phyloP scores from a whole-genome alignment of 2,888 invertebrate species.

The Bursaphelenchus okinawaensis region DNA sequence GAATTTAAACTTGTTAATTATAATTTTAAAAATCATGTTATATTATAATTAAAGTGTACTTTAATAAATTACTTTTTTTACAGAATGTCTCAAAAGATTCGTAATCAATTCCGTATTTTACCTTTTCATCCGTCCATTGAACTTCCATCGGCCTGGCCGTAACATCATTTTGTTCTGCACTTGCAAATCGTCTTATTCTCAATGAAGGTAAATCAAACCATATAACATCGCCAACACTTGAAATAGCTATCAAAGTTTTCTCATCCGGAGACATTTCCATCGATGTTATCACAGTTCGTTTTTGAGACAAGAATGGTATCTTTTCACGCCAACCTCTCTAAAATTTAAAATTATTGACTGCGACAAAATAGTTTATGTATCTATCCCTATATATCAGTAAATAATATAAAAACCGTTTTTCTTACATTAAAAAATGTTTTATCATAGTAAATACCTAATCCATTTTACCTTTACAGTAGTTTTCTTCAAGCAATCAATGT shows the following conservation, averaged over 20 bases:
- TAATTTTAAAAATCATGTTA: too few relatives aligned
- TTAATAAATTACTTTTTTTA: too few relatives aligned
- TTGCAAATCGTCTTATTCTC: conserved; percentile 15
- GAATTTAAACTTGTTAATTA: not conserved
- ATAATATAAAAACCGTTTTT: too few relatives aligned
- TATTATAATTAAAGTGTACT: too few relatives aligned
- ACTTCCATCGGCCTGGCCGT: conserved; percentile 8
- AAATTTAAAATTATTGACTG: conserved; percentile 8
- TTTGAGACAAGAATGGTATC: conserved; percentile 19
- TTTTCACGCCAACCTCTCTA: conserved; percentile 16
- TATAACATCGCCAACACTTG: conserved; percentile 20
- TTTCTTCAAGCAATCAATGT: conserved; percentile 12
- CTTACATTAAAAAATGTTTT: not conserved
- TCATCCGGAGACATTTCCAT: conserved; percentile 20
- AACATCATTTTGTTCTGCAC: not conserved
- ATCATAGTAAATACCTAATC: not conserved
- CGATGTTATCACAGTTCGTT: conserved; percentile 14
- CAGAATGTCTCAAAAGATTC: too few relatives aligned
- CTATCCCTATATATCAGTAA: too few relatives aligned
- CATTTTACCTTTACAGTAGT: conserved; percentile 5
- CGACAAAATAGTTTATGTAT: not conserved
- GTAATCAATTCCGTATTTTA: not conserved
- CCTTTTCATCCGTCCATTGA: conserved; percentile 18
- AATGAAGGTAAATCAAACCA: conserved; percentile 19
- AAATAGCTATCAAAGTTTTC: conserved; percentile 17